Conservation (phyloP, 2,113 vertebrate genomes). For the Brachypodius melanocephalos region DNA sequence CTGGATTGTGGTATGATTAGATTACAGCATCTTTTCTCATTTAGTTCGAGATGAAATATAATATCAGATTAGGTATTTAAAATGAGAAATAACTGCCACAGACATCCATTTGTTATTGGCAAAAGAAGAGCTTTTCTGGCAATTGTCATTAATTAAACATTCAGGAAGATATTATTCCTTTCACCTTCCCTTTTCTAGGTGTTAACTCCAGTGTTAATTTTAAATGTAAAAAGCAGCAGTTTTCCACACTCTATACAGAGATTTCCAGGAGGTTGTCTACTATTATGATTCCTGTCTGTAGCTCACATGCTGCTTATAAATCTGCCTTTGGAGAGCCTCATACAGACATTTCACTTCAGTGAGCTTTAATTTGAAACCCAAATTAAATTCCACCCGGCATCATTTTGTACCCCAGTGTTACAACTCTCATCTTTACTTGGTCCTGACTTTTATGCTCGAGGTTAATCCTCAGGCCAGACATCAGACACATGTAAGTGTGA, state of each 20-base stretch:
- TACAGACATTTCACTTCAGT: neutral
- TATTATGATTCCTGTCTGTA: neutral
- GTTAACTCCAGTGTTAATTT: neutral
- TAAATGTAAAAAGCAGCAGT: neutral
- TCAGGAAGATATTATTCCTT: neutral
- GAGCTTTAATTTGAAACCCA: constrained; percentile 28
- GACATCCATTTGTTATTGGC: neutral
- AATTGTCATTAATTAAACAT: constrained; percentile 31
- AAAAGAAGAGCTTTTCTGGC: constrained; percentile 32
- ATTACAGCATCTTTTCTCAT: constrained; percentile 66
- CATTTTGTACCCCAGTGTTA: neutral
- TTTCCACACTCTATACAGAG: neutral
- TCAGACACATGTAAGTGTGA: neutral
- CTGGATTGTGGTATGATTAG: constrained; percentile 71
- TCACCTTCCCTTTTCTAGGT: neutral
- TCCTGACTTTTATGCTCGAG: neutral
- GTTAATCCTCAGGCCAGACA: neutral
- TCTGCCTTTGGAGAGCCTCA: neutral
- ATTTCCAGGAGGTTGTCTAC: constrained; percentile 2
- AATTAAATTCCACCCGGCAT: constrained; percentile 29
- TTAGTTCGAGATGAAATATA: constrained; percentile 64
- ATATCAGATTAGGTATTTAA: constrained; percentile 59
- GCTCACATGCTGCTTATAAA: neutral
- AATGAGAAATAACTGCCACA: constrained; percentile 52
- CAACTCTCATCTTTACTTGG: neutral